These are phyloP conservation scores for Homalodisca vitripennis DNA, from an alignment of 1,140 invertebrate genomes.

Conservation along the genomic window DNA sequence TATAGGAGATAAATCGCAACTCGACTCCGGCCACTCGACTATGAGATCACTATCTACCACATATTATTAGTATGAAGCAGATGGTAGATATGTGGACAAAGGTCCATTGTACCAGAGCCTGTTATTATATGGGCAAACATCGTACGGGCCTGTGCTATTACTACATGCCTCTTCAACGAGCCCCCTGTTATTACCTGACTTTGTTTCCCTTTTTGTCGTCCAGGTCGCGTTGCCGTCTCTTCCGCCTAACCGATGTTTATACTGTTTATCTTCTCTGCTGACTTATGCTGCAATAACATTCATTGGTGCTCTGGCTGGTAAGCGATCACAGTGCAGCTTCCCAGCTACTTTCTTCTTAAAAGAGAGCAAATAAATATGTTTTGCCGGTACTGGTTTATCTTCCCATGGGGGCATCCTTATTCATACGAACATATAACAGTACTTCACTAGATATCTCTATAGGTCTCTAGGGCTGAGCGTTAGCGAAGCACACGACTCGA, in stretches of 20 bases:
- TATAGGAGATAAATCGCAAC: neutral
- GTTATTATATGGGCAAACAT: slow-evolving; percentile 6
- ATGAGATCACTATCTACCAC: neutral
- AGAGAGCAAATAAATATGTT: too few species aligned
- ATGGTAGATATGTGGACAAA: slow-evolving; percentile 14
- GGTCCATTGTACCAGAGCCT: neutral
- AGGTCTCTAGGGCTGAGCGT: too few species aligned
- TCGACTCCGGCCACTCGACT: too few species aligned
- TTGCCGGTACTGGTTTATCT: too few species aligned
- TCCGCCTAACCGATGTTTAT: neutral
- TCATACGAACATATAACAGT: too few species aligned
- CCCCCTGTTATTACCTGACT: neutral
- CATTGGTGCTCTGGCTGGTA: too few species aligned
- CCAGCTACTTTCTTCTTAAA: too few species aligned
- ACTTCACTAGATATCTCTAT: too few species aligned
- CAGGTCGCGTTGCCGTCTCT: neutral
- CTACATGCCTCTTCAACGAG: neutral
- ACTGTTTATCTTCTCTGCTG: slow-evolving; percentile 1
- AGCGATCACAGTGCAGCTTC: too few species aligned
- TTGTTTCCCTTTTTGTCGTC: slow-evolving; percentile 7
- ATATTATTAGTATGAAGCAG: slow-evolving; percentile 6
- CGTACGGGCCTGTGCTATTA: slow-evolving; percentile 3
- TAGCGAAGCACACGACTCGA: too few species aligned
- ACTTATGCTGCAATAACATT: neutral
- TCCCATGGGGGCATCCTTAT: too few species aligned